These are phyloP conservation scores for Blastomussa wellsi DNA, from an alignment of 92 coral and sea anemone species.

Conservation along the genomic window DNA sequence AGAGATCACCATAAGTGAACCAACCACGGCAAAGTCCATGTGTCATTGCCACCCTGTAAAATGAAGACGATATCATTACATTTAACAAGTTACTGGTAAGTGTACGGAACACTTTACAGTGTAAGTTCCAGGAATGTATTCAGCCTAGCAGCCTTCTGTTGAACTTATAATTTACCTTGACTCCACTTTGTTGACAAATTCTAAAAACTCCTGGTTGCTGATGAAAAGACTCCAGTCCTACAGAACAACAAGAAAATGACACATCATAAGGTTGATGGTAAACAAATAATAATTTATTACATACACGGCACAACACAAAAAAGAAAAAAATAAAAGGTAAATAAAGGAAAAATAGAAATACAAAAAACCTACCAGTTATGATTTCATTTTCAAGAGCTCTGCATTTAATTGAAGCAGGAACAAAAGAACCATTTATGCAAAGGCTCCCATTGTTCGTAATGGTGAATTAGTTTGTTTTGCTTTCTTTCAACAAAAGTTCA, in stretches of 20 bases:
- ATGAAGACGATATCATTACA: neutral
- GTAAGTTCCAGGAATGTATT: neutral
- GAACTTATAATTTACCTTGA: constrained; percentile 67
- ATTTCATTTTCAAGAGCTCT: no score
- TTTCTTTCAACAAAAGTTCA: no score
- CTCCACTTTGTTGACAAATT: constrained; percentile 92
- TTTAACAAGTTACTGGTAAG: neutral
- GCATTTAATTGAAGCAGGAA: no score
- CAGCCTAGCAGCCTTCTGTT: neutral
- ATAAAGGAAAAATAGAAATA: no score
- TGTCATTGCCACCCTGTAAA: constrained; percentile 67
- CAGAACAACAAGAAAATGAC: neutral
- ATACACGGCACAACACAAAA: no score
- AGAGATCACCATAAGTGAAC: constrained; percentile 82
- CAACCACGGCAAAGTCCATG: constrained; percentile 83
- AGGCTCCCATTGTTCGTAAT: no score
- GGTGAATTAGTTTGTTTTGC: no score
- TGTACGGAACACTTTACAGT: no score
- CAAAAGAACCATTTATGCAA: no score
- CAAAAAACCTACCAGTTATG: no score
- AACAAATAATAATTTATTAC: neutral
- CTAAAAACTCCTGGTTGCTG: constrained; percentile 84
- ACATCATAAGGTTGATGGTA: neutral
- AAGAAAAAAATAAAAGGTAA: no score
- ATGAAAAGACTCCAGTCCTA: constrained; percentile 97